A percentile compares a stretch with the other conserved stretches of the same genome.
These are phyloP conservation scores for Eupsilia transversa DNA, from an alignment of 2,888 invertebrate genomes.

Conservation along the genomic window DNA sequence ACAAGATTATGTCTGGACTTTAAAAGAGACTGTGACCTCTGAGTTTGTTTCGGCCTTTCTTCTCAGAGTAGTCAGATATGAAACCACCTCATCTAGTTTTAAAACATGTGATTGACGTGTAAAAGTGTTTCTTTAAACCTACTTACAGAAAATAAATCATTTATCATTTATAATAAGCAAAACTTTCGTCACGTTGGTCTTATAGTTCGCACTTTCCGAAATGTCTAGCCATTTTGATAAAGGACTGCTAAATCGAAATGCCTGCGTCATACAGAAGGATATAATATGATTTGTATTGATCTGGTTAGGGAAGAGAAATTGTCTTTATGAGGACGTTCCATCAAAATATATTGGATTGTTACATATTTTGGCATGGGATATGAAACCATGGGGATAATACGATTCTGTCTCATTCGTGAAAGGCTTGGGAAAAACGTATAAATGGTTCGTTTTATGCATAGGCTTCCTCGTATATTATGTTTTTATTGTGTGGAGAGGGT, in stretches of 20 bases:
- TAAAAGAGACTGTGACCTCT: no score
- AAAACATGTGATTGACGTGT: no score
- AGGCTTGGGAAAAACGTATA: constrained; percentile 6
- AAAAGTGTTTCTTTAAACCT: no score
- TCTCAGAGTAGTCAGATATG: no score
- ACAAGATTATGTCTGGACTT: no score
- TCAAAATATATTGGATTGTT: constrained; percentile 23
- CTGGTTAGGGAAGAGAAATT: constrained; percentile 18
- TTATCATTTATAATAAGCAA: no score
- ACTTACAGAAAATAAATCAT: no score
- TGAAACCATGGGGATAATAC: constrained; percentile 11
- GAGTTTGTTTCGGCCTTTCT: no score
- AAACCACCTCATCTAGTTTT: no score
- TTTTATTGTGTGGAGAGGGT: constrained; percentile 1
- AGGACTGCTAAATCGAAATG: not conserved
- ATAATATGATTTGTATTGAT: constrained; percentile 41
- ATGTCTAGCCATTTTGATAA: not conserved
- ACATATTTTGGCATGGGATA: constrained; percentile 12
- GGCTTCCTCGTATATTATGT: constrained; percentile 1
- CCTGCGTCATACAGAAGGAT: not conserved
- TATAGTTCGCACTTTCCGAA: not conserved
- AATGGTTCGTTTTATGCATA: constrained; percentile 2
- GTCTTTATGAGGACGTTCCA: constrained; percentile 8
- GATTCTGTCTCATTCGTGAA: constrained; percentile 2
- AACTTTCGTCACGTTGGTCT: not conserved